Percentiles rank a stretch among this genome's conserved stretches.
Evolutionary conservation across 2,888 invertebrate species (phyloP).

Genomic region (Lithophane semibrunnea): DNA sequence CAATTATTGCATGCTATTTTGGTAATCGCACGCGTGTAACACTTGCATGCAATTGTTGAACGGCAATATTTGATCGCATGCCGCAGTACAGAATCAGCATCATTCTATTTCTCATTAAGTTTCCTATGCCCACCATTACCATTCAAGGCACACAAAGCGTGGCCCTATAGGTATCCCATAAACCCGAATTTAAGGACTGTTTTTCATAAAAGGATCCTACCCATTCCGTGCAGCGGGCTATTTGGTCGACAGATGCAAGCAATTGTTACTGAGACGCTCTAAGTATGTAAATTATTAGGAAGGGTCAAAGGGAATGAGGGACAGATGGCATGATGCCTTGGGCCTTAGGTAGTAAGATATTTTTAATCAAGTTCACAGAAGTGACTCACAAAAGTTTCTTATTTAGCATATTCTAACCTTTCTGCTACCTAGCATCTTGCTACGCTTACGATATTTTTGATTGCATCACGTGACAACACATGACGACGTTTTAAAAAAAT

Average conservation of each 20-base stretch:
- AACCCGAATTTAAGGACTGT: constrained; percentile 11
- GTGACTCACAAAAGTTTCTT: neutral
- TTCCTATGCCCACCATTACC: neutral
- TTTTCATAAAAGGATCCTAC: constrained; percentile 43
- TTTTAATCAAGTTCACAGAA: constrained; percentile 35
- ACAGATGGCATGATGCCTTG: constrained; percentile 19
- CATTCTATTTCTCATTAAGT: too few relatives aligned
- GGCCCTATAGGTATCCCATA: neutral
- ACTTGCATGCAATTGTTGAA: too few relatives aligned
- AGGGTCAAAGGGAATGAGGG: constrained; percentile 46
- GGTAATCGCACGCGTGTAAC: too few relatives aligned
- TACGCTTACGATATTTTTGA: too few relatives aligned
- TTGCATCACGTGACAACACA: too few relatives aligned
- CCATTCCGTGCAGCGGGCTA: constrained; percentile 17
- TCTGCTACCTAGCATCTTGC: too few relatives aligned
- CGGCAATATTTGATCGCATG: too few relatives aligned
- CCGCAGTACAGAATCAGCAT: too few relatives aligned
- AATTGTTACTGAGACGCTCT: constrained; percentile 39
- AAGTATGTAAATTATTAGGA: constrained; percentile 54
- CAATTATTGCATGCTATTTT: too few relatives aligned
- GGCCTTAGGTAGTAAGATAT: neutral
- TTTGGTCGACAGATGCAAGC: constrained; percentile 58
- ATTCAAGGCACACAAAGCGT: neutral
- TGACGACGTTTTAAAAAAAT: too few relatives aligned
- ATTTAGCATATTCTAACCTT: too few relatives aligned